phyloP scores from a whole-genome alignment of 2,888 invertebrate species.

The Epistrophe eligans region DNA sequence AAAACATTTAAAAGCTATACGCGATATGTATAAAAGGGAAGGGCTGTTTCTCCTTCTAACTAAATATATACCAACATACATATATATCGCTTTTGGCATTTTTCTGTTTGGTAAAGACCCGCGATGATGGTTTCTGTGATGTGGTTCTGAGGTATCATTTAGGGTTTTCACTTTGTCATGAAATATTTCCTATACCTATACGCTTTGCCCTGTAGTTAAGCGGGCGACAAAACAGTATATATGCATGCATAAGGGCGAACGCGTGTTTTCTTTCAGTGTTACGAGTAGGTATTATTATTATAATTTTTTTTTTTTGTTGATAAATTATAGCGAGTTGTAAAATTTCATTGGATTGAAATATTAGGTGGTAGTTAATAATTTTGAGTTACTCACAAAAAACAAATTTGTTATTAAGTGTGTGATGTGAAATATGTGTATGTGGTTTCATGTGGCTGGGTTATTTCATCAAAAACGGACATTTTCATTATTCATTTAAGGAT shows the following conservation, averaged over 20 bases:
- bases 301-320: conserved; percentile 41
- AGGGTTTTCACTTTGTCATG: conserved; percentile 62
- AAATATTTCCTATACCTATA: background rate
- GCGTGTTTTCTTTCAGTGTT: conserved; percentile 15
- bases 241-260: conserved; percentile 7
- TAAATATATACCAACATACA: too few species aligned
- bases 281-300: background rate
- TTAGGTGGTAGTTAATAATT: conserved; percentile 66
- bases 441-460: conserved; percentile 23
- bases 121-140: conserved; percentile 43
- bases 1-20: background rate
- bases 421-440: background rate
- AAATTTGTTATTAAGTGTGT: conserved; percentile 13
- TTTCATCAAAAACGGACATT: conserved; percentile 55
- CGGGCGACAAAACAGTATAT: background rate
- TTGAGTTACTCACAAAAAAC: background rate
- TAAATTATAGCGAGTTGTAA: conserved; percentile 66
- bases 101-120: conserved; percentile 1
- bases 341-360: conserved; percentile 66
- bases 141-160: conserved; percentile 66
- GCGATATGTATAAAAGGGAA: background rate
- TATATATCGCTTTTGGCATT: conserved; percentile 18
- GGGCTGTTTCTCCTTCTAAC: conserved; percentile 16
- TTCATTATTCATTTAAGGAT: conserved; percentile 54
- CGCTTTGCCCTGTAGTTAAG: conserved; percentile 10